Conservation (phyloP, 2,797 vertebrate species). For the Coranthus polyacanthus region DNA sequence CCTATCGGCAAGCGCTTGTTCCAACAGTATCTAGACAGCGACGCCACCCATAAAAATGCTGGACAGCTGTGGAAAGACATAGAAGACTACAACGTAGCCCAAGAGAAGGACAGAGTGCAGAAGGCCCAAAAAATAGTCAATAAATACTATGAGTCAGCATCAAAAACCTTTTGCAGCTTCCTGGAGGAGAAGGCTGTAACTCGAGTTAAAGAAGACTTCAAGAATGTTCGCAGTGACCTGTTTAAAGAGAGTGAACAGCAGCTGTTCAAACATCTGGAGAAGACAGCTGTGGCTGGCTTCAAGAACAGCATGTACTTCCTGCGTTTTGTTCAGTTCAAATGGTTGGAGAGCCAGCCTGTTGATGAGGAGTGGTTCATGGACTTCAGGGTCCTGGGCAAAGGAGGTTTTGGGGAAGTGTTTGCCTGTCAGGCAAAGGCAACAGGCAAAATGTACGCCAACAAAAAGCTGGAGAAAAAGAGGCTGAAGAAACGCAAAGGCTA, state of each 20-base stretch:
- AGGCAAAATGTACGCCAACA: constrained; percentile 88
- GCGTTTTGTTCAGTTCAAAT: constrained; percentile 86
- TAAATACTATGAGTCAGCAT: constrained; percentile 80
- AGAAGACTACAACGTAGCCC: constrained; percentile 76
- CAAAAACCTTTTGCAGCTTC: constrained; percentile 83
- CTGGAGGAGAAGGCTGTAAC: constrained; percentile 83
- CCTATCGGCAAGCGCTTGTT: constrained; percentile 85
- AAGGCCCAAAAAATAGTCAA: constrained; percentile 84
- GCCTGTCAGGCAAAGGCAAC: constrained; percentile 87
- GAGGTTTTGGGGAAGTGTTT: constrained; percentile 85
- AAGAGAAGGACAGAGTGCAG: constrained; percentile 79
- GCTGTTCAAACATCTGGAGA: constrained; percentile 81
- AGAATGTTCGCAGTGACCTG: constrained; percentile 76
- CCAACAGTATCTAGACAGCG: constrained; percentile 79
- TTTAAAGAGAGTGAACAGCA: constrained; percentile 84
- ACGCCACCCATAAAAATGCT: constrained; percentile 62
- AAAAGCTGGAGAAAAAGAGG: constrained; percentile 87
- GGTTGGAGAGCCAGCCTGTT: constrained; percentile 82
- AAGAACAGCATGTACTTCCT: constrained; percentile 85
- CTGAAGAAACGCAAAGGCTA: constrained; percentile 87
- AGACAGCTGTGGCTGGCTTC: constrained; percentile 63
- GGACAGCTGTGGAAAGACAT: constrained; percentile 84
- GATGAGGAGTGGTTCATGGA: constrained; percentile 87
- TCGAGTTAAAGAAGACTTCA: constrained; percentile 83
- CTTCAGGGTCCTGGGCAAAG: constrained; percentile 86